Conservation (phyloP, 35 echinoderm and acorn worm genomes). For the Ophiothrix spiculata region DNA sequence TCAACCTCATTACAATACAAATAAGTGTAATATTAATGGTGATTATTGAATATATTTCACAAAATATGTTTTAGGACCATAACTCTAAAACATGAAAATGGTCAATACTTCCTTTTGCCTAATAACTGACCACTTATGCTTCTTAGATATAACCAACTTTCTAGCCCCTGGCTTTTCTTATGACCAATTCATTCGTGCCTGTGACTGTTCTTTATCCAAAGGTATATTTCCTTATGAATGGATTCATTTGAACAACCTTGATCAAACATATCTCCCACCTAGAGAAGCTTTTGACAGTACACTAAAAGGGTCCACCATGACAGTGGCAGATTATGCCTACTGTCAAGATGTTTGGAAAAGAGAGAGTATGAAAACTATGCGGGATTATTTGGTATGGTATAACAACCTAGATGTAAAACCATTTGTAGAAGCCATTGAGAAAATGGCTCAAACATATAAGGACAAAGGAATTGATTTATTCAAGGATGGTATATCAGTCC, state of each 20-base stretch:
- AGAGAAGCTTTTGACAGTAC: constrained; percentile 19
- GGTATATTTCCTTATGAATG: constrained; percentile 29
- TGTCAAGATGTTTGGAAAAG: constrained; percentile 34
- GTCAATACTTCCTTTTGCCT: too few relatives aligned
- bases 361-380: constrained; percentile 25
- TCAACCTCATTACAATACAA: too few relatives aligned
- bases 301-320: not conserved
- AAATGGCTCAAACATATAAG: constrained; percentile 37
- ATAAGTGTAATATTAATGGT: too few relatives aligned
- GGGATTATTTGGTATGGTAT: constrained; percentile 54
- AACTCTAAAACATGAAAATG: too few relatives aligned
- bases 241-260: constrained; percentile 32
- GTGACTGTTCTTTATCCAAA: constrained; percentile 13
- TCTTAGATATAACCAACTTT: constrained; percentile 40
- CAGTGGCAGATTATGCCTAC: constrained; percentile 17
- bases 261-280: constrained; percentile 10
- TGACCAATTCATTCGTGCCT: constrained; percentile 18
- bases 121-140: not conserved
- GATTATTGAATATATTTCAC: too few relatives aligned
- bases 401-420: constrained; percentile 50
- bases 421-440: constrained; percentile 43
- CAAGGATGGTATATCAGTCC: constrained; percentile 46
- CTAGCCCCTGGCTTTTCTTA: constrained; percentile 33
- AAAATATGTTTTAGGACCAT: too few relatives aligned
- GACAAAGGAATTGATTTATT: constrained; percentile 46